Percentiles rank a stretch among this genome's conserved stretches.
Evolutionary conservation across 2,797 vertebrate species (phyloP).

Genomic region (Novumbra hubbsi): DNA sequence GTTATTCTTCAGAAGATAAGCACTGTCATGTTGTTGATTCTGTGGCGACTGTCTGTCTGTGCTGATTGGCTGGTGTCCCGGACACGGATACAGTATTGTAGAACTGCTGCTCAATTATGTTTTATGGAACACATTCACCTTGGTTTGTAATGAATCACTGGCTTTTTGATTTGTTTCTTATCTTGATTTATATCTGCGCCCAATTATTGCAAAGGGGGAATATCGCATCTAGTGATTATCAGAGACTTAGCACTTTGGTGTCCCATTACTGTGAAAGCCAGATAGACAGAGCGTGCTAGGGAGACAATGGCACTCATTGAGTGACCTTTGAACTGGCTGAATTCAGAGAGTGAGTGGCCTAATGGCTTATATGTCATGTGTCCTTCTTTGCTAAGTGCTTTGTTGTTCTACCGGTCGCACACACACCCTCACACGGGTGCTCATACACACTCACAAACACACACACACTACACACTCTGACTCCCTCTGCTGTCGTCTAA

Average conservation of each 20-base stretch:
- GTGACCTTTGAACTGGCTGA: slow-evolving; percentile 47
- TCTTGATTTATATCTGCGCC: neutral
- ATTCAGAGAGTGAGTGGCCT: slow-evolving; percentile 28
- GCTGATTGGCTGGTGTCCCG: neutral
- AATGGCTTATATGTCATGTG: neutral
- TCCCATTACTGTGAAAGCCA: neutral
- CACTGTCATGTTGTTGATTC: neutral
- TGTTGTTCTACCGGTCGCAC: slow-evolving; percentile 24
- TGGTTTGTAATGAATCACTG: neutral
- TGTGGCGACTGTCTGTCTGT: neutral
- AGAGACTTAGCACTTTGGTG: neutral
- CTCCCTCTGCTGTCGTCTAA: slow-evolving; percentile 23
- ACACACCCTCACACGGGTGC: slow-evolving; percentile 17
- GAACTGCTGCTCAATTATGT: neutral
- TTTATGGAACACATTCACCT: neutral
- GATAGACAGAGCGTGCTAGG: neutral
- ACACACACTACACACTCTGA: slow-evolving; percentile 2
- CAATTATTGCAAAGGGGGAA: neutral
- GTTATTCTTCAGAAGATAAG: neutral
- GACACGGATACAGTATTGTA: neutral
- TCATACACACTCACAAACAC: slow-evolving; percentile 26
- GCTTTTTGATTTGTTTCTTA: too few relatives aligned
- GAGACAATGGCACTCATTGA: slow-evolving; percentile 24
- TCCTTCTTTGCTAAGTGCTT: slow-evolving; percentile 24
- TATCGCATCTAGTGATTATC: neutral